A percentile compares a stretch with the other conserved stretches of the same genome.
phyloP scores from a whole-genome alignment of 2,797 vertebrate species.

The Smutsia temminckii region DNA sequence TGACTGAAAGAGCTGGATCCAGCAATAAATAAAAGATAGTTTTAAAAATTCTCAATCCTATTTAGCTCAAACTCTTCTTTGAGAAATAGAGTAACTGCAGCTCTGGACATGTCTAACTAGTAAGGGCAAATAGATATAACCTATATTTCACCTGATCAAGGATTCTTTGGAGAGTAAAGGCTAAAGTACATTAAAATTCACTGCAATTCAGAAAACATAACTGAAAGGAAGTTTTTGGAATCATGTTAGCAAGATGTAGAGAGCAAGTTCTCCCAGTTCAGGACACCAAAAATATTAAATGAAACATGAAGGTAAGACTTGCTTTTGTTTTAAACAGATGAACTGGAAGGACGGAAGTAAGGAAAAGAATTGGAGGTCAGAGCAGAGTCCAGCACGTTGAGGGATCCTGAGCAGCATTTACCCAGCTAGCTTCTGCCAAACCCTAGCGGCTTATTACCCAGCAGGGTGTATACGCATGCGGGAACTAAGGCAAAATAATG shows the following conservation, averaged over 20 bases:
- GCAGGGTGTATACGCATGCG: not conserved
- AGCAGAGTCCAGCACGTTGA: not conserved
- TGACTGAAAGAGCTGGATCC: not conserved
- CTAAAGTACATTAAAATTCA: not conserved
- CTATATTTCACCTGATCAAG: not conserved
- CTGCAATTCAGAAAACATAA: not conserved
- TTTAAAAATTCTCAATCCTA: not conserved
- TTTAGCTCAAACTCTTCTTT: not conserved
- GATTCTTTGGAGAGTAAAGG: not conserved
- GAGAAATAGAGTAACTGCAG: not conserved
- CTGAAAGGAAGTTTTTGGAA: constrained; percentile 19
- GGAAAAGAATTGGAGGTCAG: not conserved
- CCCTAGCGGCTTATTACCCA: not conserved
- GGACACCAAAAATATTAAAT: constrained; percentile 14
- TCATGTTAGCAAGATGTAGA: constrained; percentile 21
- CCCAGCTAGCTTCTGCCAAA: not conserved
- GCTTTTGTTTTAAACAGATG: constrained; percentile 41
- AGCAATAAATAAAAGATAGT: not conserved
- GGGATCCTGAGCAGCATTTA: not conserved
- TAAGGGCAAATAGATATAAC: not conserved
- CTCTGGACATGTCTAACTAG: not conserved
- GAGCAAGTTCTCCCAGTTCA: not conserved
- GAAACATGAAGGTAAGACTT: constrained; percentile 23
- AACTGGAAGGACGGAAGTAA: not conserved
- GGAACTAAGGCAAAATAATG: not conserved